Conservation (phyloP, 2,797 vertebrate species). For the Scolopax rusticola region DNA sequence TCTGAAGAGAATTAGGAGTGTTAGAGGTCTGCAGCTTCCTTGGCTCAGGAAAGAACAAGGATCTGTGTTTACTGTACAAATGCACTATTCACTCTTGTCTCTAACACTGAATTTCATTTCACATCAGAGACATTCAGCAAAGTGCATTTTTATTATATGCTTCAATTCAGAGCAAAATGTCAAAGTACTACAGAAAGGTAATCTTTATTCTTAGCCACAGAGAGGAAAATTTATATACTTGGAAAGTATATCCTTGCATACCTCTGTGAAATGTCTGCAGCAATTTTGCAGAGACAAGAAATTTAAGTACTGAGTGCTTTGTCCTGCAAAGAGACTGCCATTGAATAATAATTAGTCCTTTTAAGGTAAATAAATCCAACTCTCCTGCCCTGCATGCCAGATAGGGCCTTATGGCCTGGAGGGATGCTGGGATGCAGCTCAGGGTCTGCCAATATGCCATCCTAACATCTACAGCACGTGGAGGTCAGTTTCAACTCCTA, state of each 20-base stretch:
- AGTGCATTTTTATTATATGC: not conserved
- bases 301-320: not conserved
- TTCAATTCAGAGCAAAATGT: slow-evolving; percentile 1
- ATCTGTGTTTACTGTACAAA: not conserved
- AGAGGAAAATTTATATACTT: not conserved
- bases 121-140: not conserved
- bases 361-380: not conserved
- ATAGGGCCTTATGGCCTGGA: not conserved
- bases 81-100: not conserved
- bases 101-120: not conserved
- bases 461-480: not conserved
- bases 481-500: not conserved
- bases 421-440: not conserved
- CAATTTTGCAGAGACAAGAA: not conserved
- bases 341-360: slow-evolving; percentile 38
- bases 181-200: not conserved
- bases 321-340: slow-evolving; percentile 3
- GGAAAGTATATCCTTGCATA: not conserved
- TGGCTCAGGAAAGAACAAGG: not conserved
- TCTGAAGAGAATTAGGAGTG: not conserved
- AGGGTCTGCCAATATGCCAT: not conserved
- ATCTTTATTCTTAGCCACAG: slow-evolving; percentile 15
- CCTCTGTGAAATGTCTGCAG: slow-evolving; percentile 12
- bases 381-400: not conserved
- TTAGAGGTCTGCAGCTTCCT: not conserved